Evolutionary conservation across 1,140 invertebrate genomes (phyloP).

Genomic region (Ips nitidus): DNA sequence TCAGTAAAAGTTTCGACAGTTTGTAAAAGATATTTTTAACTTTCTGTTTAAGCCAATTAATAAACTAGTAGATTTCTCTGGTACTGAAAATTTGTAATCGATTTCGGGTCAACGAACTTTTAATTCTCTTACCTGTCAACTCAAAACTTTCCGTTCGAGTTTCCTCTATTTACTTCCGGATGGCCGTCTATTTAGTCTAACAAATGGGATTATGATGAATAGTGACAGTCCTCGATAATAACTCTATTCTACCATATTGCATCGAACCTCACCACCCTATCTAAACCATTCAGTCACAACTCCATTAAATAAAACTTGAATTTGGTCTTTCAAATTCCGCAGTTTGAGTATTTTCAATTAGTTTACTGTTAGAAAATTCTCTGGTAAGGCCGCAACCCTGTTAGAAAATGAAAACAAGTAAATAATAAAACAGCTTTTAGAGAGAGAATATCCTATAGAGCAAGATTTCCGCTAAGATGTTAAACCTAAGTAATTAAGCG

Average conservation of each 20-base stretch:
- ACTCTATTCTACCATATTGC: conserved; percentile 14
- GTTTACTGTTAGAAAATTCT: too few relatives aligned
- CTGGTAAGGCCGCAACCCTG: background rate
- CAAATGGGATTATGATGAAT: conserved; percentile 37
- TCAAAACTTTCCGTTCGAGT: conserved; percentile 1
- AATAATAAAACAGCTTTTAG: background rate
- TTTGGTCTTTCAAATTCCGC: too few relatives aligned
- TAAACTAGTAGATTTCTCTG: too few relatives aligned
- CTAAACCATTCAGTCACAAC: too few relatives aligned
- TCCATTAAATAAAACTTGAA: too few relatives aligned
- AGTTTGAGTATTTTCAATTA: too few relatives aligned
- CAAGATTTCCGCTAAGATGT: conserved; percentile 4
- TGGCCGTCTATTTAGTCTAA: conserved; percentile 31
- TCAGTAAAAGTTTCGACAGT: too few relatives aligned
- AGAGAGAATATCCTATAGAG: background rate
- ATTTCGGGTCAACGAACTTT: conserved; percentile 10
- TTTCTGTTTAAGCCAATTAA: too few relatives aligned
- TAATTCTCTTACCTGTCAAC: conserved; percentile 32
- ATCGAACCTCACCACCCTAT: too few relatives aligned
- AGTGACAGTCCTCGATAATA: conserved; percentile 28
- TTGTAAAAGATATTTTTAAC: too few relatives aligned
- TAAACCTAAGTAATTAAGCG: conserved; percentile 5
- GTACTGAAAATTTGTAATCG: too few relatives aligned
- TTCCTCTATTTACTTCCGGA: conserved; percentile 15
- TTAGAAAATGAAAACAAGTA: background rate